Evolutionary conservation across 2,888 invertebrate species (phyloP), one percentile per base, ranked within the genome.

Genomic region (Ischnus inquisitorius): DNA sequence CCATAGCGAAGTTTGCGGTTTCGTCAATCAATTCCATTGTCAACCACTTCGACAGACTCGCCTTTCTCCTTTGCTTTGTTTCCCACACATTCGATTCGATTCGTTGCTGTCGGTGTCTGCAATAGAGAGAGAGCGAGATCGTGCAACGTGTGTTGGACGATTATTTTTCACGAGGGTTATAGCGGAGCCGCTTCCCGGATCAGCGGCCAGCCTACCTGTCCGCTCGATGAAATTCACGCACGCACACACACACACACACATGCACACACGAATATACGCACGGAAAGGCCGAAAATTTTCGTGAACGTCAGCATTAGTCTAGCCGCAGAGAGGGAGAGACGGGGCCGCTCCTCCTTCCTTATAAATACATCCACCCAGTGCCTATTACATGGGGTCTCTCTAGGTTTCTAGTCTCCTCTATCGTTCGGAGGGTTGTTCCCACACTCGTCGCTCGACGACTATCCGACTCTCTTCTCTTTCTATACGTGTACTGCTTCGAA

Each of bases 361-460:
- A 80, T 77, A 80, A 84, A 84, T 75, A 69, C 65, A 79, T 48
- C 57, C 60, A 57, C 69, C 34, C 77, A 28, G 28, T n/a, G 57
- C 68, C 68, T 81, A 78, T 81, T 80, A 54, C 80, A 72, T 41
- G 41, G 48, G 81, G 41, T 34, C 54, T 22, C 12, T 14, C 39
- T 68, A 46, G 51, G 46, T 12, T 22, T 60, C 57, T 60, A 60
- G 57, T 28, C 57, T 46, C n/a, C n/a, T 46, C 28, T 60, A 22
- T 34, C 60, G 48, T 69, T 39, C 72, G 75, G 74, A n/a, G 84
- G 84, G 78, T 84, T 84, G 81, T 84, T 84, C 84, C 84, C 84
- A 84, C 84, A 84, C 84, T 84, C 84, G 83, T 77, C 83, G 74
- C 83, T n/a, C 68, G 72, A 22, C 68, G 78, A 62, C 68, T 74